Evolutionary conservation across 2,113 vertebrate genomes (phyloP).

Genomic region (Psophia crepitans): DNA sequence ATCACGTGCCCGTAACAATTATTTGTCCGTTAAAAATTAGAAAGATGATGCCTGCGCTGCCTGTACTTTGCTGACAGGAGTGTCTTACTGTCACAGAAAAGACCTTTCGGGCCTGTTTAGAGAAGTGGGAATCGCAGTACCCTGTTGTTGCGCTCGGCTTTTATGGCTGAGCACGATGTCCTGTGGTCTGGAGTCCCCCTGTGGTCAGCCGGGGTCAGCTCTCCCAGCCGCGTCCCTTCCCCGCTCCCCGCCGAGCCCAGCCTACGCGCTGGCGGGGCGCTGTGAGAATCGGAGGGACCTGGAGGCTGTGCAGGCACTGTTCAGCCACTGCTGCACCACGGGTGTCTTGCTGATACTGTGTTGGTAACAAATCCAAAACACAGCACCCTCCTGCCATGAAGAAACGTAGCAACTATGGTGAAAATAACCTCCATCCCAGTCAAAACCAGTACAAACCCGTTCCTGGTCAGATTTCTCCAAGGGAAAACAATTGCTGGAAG

Average conservation of each 20-base stretch:
- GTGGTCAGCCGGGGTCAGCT: not conserved
- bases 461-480: not conserved
- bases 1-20: not conserved
- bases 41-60: not conserved
- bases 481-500: not conserved
- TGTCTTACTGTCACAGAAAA: not conserved
- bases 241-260: rapidly evolving
- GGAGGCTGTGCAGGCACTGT: rapidly evolving
- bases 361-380: not conserved
- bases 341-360: not conserved
- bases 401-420: rapidly evolving
- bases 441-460: not conserved
- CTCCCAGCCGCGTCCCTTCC: not conserved
- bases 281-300: not conserved
- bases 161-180: rapidly evolving
- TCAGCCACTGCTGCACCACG: rapidly evolving
- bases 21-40: not conserved
- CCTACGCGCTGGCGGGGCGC: rapidly evolving
- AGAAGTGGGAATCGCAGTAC: not conserved
- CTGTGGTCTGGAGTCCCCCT: not conserved
- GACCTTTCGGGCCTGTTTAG: not conserved
- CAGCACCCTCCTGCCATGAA: not conserved
- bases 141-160: not conserved
- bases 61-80: not conserved
- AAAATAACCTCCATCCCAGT: not conserved